Evolutionary conservation across 2,888 invertebrate genomes (phyloP).

Genomic region (Leptarthrus brevirostris): DNA sequence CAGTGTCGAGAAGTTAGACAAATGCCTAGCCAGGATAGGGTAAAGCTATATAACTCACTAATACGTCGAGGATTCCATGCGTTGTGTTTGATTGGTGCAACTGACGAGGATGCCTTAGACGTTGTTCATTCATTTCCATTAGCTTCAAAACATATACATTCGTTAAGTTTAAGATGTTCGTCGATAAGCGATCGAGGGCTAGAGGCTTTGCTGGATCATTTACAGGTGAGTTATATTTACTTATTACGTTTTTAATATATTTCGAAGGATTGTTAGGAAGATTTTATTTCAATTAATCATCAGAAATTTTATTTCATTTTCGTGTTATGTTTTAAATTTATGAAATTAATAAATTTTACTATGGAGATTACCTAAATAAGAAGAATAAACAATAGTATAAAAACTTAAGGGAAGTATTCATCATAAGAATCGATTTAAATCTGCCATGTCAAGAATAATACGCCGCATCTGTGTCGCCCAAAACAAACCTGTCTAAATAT

Average conservation of each 20-base stretch:
- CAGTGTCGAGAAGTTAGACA: constrained; percentile 85
- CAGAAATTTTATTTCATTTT: too few species aligned
- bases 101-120: constrained; percentile 90
- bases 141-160: constrained; percentile 85
- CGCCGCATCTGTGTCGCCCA: too few species aligned
- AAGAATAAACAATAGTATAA: too few species aligned
- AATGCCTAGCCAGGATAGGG: constrained; percentile 70
- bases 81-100: constrained; percentile 84
- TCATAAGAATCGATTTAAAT: too few species aligned
- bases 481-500: too few species aligned
- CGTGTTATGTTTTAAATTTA: too few species aligned
- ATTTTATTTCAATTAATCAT: too few species aligned
- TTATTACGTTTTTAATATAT: neutral
- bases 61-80: constrained; percentile 88
- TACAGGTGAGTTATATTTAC: constrained; percentile 74
- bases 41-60: constrained; percentile 81
- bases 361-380: too few species aligned
- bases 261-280: too few species aligned
- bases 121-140: constrained; percentile 86
- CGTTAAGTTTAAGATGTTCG: constrained; percentile 86
- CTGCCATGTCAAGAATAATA: too few species aligned
- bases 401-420: too few species aligned
- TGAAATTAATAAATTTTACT: too few species aligned
- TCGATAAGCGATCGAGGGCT: constrained; percentile 91
- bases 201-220: constrained; percentile 87